Percentiles rank a stretch among this genome's conserved stretches.
phyloP scores from a whole-genome alignment of 2,797 vertebrate genomes.

The Acanthurus leucopareius region DNA sequence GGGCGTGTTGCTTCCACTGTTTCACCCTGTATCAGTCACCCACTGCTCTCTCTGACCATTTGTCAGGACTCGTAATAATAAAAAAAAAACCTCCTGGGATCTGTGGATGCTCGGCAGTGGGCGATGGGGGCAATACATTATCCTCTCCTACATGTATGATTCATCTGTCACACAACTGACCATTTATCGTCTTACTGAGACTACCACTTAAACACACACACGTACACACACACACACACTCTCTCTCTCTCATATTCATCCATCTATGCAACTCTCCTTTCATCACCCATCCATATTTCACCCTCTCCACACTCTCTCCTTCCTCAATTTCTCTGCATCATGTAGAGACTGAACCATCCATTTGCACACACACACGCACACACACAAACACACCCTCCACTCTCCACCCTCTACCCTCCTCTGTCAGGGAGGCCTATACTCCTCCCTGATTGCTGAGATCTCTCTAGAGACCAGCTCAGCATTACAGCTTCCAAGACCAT shows the following conservation, averaged over 20 bases:
- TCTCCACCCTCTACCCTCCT: not conserved
- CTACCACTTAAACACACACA: slow-evolving; percentile 49
- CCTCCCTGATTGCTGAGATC: slow-evolving; percentile 67
- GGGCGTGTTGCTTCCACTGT: slow-evolving; percentile 27
- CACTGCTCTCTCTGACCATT: slow-evolving; percentile 42
- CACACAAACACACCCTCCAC: not conserved
- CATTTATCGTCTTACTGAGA: slow-evolving; percentile 55
- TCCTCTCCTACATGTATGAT: slow-evolving; percentile 29
- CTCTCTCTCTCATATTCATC: slow-evolving; percentile 50
- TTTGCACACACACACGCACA: slow-evolving; percentile 16
- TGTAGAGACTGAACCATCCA: slow-evolving; percentile 48
- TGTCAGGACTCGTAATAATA: slow-evolving; percentile 52
- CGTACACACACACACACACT: slow-evolving; percentile 44
- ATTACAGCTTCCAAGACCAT: slow-evolving; percentile 66
- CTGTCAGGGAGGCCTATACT: slow-evolving; percentile 36
- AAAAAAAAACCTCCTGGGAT: slow-evolving; percentile 49
- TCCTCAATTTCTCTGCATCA: slow-evolving; percentile 52
- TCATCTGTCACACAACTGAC: slow-evolving; percentile 64
- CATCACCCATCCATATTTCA: slow-evolving; percentile 61
- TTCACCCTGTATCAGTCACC: slow-evolving; percentile 47
- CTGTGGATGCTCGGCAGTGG: slow-evolving; percentile 47
- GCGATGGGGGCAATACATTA: slow-evolving; percentile 41
- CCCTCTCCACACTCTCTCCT: slow-evolving; percentile 27
- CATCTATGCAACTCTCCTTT: slow-evolving; percentile 58
- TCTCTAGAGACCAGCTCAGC: slow-evolving; percentile 77